Conservation (phyloP, 2,113 vertebrate genomes). For the Platycercus adscitus region DNA sequence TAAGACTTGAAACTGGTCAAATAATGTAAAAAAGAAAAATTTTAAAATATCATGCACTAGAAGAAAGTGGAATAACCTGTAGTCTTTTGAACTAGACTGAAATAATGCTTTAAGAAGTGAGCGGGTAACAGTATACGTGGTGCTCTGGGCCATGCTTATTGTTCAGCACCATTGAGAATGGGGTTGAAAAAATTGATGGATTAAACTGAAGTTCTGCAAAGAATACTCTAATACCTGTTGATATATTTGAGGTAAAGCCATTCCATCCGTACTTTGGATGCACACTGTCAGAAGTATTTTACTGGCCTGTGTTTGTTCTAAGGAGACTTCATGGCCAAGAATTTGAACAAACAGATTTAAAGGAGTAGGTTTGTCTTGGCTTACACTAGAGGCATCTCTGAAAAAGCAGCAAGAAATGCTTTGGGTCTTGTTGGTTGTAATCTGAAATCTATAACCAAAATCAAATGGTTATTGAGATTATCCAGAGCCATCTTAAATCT, state of each 20-base stretch:
- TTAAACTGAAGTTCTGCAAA: background rate
- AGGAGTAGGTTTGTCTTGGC: background rate
- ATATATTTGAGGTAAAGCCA: background rate
- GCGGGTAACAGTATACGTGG: fast-evolving
- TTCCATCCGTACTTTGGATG: background rate
- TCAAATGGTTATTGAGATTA: background rate
- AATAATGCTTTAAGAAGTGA: background rate
- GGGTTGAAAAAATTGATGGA: background rate
- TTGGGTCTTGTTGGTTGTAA: background rate
- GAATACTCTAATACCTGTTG: background rate
- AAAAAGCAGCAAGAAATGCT: background rate
- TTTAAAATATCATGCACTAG: background rate
- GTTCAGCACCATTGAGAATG: background rate
- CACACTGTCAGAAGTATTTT: background rate
- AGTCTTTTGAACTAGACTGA: background rate
- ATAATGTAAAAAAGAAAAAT: background rate
- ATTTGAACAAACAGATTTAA: background rate
- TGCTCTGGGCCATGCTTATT: background rate
- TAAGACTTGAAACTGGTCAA: background rate
- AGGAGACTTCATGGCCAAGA: background rate
- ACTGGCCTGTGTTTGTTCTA: background rate
- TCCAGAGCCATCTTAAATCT: background rate
- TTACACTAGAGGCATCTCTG: background rate
- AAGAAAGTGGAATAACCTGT: background rate
- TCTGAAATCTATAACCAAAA: background rate